These are phyloP conservation scores for Atherinosoma microstoma DNA, from an alignment of 2,797 vertebrate genomes.

Conservation along the genomic window DNA sequence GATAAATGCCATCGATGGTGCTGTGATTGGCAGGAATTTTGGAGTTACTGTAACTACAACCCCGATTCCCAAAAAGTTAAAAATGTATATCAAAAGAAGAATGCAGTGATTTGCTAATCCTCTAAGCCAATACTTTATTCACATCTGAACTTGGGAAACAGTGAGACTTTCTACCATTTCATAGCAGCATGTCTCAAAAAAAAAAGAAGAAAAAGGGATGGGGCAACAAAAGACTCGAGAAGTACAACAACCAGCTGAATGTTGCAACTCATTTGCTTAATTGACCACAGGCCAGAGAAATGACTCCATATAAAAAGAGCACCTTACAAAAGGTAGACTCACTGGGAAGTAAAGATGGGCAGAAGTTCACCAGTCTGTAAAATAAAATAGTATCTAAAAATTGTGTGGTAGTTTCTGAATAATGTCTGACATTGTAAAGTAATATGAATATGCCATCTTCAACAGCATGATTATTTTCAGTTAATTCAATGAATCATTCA, in stretches of 20 bases:
- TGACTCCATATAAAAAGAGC: neutral
- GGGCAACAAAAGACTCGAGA: neutral
- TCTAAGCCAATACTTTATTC: neutral
- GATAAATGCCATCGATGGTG: constrained; percentile 58
- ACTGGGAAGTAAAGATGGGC: neutral
- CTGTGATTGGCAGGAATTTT: constrained; percentile 6
- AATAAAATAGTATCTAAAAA: no score
- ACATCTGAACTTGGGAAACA: neutral
- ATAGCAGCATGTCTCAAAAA: neutral
- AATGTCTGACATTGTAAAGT: neutral
- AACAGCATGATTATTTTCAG: no score
- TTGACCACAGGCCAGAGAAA: neutral
- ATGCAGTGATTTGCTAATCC: neutral
- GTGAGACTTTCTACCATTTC: neutral
- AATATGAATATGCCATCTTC: no score
- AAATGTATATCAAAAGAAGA: neutral
- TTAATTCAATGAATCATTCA: no score
- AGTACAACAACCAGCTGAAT: neutral
- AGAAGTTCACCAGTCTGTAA: no score
- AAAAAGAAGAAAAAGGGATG: no score
- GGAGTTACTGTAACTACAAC: constrained; percentile 16
- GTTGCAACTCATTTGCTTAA: neutral
- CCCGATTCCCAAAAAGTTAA: neutral
- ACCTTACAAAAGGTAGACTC: neutral
- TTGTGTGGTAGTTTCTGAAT: neutral